Conservation (phyloP, 2,888 invertebrate genomes). For the Microctonus hyperodae region DNA sequence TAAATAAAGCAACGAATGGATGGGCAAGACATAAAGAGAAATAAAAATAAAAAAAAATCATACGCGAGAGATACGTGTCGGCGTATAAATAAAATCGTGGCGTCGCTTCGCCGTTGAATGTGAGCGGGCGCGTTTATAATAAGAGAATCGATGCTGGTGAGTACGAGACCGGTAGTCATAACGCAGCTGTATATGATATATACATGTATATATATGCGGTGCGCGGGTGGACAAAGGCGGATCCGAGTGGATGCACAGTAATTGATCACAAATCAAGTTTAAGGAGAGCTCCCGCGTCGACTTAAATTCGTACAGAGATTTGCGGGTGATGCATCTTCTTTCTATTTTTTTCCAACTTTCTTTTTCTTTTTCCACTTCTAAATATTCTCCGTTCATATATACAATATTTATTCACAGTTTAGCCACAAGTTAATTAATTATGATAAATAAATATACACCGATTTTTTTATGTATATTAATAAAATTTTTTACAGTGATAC, state of each 20-base stretch:
- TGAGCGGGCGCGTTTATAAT: constrained; percentile 41
- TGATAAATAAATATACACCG: too few species aligned
- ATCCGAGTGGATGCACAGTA: constrained; percentile 53
- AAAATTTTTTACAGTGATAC: too few species aligned
- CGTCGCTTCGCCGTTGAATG: constrained; percentile 38
- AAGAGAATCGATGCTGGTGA: constrained; percentile 41
- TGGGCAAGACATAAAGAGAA: constrained; percentile 46
- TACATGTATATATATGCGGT: not conserved
- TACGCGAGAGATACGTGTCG: constrained; percentile 32
- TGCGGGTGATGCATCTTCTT: constrained; percentile 39
- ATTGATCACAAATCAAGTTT: constrained; percentile 64
- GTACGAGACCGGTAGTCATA: constrained; percentile 19
- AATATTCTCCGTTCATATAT: not conserved
- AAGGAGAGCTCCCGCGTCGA: constrained; percentile 53
- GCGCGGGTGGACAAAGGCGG: constrained; percentile 27
- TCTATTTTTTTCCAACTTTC: constrained; percentile 25
- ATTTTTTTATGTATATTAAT: too few species aligned
- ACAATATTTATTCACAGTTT: not conserved
- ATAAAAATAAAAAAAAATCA: constrained; percentile 17
- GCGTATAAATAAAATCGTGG: constrained; percentile 62
- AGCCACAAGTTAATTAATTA: not conserved
- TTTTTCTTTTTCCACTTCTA: constrained; percentile 38
- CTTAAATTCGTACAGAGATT: constrained; percentile 42
- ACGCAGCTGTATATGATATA: not conserved
- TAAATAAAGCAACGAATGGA: constrained; percentile 61